Percentiles rank a stretch among this genome's conserved stretches.
Conservation (phyloP, 92 coral and sea anemone species). For the Nematostella vectensis region DNA sequence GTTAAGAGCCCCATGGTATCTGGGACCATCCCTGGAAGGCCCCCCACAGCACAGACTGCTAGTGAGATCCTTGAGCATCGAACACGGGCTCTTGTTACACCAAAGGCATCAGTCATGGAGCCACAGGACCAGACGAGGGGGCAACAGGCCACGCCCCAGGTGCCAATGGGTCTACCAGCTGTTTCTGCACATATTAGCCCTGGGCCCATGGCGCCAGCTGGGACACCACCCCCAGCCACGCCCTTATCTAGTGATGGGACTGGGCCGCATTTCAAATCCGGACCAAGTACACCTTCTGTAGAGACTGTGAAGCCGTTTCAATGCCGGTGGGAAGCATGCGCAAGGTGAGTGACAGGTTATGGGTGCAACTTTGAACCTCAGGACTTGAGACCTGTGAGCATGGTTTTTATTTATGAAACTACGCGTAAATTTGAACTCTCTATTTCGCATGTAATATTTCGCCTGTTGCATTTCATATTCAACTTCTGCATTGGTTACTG, state of each 20-base stretch:
- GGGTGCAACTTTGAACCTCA: neutral
- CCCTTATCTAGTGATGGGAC: neutral
- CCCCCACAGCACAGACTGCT: constrained; percentile 17
- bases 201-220: constrained; percentile 12
- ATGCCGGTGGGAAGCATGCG: constrained; percentile 66
- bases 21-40: neutral
- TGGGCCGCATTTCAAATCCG: neutral
- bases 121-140: constrained; percentile 35
- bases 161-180: constrained; percentile 10
- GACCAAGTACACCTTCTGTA: constrained; percentile 17
- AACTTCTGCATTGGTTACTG: too few relatives aligned
- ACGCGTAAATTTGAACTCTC: too few relatives aligned
- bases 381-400: neutral
- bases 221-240: constrained; percentile 19
- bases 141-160: constrained; percentile 27
- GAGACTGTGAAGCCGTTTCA: constrained; percentile 51
- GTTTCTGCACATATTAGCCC: constrained; percentile 15
- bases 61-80: constrained; percentile 45
- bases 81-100: constrained; percentile 46
- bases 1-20: constrained; percentile 7
- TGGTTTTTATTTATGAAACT: neutral
- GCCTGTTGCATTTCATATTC: too few relatives aligned
- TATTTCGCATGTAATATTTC: too few relatives aligned
- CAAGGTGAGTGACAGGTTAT: constrained; percentile 57
- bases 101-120: constrained; percentile 41